Evolutionary conservation across 2,797 vertebrate genomes (phyloP).

Genomic region (Mormyrus proboscirostris): DNA sequence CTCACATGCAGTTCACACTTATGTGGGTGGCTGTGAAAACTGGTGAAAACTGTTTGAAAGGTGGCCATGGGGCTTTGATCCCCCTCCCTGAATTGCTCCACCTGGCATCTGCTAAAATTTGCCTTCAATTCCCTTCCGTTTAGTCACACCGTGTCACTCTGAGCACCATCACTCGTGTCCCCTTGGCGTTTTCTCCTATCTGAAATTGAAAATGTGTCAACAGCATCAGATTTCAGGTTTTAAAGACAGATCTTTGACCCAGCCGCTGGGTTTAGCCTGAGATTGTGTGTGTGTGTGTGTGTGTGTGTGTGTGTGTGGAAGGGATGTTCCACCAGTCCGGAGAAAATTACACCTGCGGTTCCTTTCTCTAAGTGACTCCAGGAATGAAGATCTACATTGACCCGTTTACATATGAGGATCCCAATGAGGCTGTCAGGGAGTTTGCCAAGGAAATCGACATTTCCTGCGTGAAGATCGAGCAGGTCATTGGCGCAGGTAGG

Average conservation of each 20-base stretch:
- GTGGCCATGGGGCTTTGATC: neutral
- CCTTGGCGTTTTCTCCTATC: neutral
- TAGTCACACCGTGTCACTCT: neutral
- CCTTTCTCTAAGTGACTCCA: constrained; percentile 76
- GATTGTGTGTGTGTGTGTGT: neutral
- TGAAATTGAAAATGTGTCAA: neutral
- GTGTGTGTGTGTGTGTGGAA: neutral
- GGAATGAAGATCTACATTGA: constrained; percentile 98
- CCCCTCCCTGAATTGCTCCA: neutral
- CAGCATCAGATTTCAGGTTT: neutral
- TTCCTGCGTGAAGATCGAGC: constrained; percentile 93
- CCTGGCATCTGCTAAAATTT: neutral
- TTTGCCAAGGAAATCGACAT: constrained; percentile 97
- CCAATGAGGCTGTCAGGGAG: constrained; percentile 89
- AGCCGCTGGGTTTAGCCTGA: neutral
- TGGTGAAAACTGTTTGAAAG: neutral
- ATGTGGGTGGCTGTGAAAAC: neutral
- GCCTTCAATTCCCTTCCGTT: neutral
- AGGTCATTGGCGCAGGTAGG: constrained; percentile 95
- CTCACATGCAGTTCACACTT: neutral
- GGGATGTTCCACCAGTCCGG: neutral
- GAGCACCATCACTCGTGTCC: neutral
- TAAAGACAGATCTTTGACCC: neutral
- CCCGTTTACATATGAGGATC: constrained; percentile 93
- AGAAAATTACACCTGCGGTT: constrained; percentile 29